Base-by-base conservation (phyloP, 1,140 invertebrate genomes). In the Drosophila takahashii region DNA sequence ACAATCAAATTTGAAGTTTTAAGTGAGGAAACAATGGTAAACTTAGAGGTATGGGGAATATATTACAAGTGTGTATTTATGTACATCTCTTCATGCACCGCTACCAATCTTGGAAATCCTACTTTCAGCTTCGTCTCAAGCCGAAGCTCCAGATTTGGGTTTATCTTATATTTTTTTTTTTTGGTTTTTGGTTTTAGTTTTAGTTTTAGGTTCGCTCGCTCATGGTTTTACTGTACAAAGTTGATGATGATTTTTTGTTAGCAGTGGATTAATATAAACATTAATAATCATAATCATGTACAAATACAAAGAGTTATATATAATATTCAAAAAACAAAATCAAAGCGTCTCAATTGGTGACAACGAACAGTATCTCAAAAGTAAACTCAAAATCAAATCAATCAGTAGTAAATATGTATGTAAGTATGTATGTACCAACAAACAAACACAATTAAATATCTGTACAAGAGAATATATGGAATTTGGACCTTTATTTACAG, bases 231-330 rank as follows among this genome's bases (percentile, higher is more conserved):
- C 79, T 81, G 79, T 81, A 81, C 79, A 81, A 81, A 80, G 80
- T 81, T 73, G 78, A 77, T 81, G 75, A 90, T 81, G 70, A 70
- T 69, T 65, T 62, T 62, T 77, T 80, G 83, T 86, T 86, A 86
- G 81, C 81, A 86, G 84, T 86, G 84, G 76, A 79, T 76, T 79
- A 83, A 87, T 87, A 83, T 87, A 79, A 86, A 87, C 79, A 83
- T 86, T 86, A 79, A 87, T 81, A 90, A 90, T 89, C 62, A 87
- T 83, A 77, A 76, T 86, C 79, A 79, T 79, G 71, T 86, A 79
- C 79, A 81, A 85, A 84, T 87, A 80, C 79, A 83, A 86, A 84
- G 70, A 74, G 74, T 80, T 90, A 77, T 74, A 58, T 87, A 53
- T 78, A 73, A 36, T 60, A 76, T 48, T 69, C 45, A 69, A 85